Conservation (phyloP, 2,888 invertebrate species). For the Apoda limacodes region DNA sequence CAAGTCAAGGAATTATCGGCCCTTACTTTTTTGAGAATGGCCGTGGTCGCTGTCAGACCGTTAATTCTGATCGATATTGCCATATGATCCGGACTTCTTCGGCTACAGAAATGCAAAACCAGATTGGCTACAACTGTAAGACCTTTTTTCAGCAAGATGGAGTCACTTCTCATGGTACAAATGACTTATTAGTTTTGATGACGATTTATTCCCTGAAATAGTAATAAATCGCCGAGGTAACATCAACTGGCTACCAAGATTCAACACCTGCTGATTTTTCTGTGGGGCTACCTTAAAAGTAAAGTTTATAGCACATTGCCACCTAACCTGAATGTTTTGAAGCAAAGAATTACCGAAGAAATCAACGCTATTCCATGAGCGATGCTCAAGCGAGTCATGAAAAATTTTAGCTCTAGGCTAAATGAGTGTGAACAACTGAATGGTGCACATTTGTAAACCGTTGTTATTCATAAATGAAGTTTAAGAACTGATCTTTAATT, state of each 20-base stretch:
- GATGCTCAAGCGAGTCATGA: slow-evolving; percentile 20
- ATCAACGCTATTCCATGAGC: slow-evolving; percentile 16
- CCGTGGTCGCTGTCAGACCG: slow-evolving; percentile 16
- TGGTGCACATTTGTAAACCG: slow-evolving; percentile 15
- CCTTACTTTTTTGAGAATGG: slow-evolving; percentile 19
- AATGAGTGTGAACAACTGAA: slow-evolving; percentile 17
- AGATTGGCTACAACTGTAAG: slow-evolving; percentile 20
- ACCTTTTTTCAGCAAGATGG: slow-evolving; percentile 23
- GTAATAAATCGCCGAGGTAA: slow-evolving; percentile 22
- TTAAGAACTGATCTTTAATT: slow-evolving; percentile 9
- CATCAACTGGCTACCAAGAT: slow-evolving; percentile 21
- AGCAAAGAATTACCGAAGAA: slow-evolving; percentile 23
- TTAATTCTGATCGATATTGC: slow-evolving; percentile 18
- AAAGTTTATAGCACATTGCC: slow-evolving; percentile 21
- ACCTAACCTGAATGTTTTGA: slow-evolving; percentile 19
- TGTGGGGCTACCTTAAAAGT: slow-evolving; percentile 21
- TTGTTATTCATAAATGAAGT: slow-evolving; percentile 14
- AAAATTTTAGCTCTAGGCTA: slow-evolving; percentile 18
- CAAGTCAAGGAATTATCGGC: too few species aligned
- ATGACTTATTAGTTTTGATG: slow-evolving; percentile 22
- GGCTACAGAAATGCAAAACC: slow-evolving; percentile 22
- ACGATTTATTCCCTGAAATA: slow-evolving; percentile 21
- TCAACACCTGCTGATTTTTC: slow-evolving; percentile 21
- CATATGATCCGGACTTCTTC: too few species aligned
- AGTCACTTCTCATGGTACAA: slow-evolving; percentile 22